Base-by-base conservation (phyloP, 2,888 invertebrate species). In the Alloplasta piceator region DNA sequence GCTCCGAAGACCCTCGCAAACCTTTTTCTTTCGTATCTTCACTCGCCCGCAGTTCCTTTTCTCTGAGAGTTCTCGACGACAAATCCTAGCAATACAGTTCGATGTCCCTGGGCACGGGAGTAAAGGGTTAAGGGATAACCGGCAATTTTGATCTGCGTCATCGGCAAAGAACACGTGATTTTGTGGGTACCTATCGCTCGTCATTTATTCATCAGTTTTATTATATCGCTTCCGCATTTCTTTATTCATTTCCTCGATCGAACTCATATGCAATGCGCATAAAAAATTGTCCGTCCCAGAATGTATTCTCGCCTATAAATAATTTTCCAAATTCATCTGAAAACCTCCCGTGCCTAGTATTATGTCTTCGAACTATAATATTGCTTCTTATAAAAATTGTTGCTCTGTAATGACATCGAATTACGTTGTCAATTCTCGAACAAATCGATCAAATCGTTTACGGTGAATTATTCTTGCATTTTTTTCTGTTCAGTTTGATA, bases 181-280 rank as follows among this genome's bases (percentile, higher is more conserved):
- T 78, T 50, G 12, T 71, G 56, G 64, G 52, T 67, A 43, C 66
- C 67, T 56, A 72, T 41, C 43, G 3, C 14, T 58, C n/a, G 46
- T 82, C 43, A 71, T 67, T 81, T 78, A 82, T 82, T 82, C 75
- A 82, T 63, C 6, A 64, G 66, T 10, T 50, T 43, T 55, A 43
- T 39, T 55, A 50, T 61, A 26, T 68, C 52, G 7, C 55, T 67
- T 71, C 52, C 67, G 70, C 64, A 63, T 52, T 41, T 50, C 41
- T 75, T 52, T 66, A n/a, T n/a, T n/a, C n/a, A n/a, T n/a, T 52
- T 60, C 6, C 38, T 26, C 56, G 41, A 41, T 7, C 36, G 48
- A 12, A 43, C 41, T 71, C 41, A 7, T 66, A 70, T 16, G 43
- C 12, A 14, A 71, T 71, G 61, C 66, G 71, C 78, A 78, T 81